These are phyloP conservation scores for Gallinago media DNA, from an alignment of 2,113 vertebrate genomes.

Conservation along the genomic window DNA sequence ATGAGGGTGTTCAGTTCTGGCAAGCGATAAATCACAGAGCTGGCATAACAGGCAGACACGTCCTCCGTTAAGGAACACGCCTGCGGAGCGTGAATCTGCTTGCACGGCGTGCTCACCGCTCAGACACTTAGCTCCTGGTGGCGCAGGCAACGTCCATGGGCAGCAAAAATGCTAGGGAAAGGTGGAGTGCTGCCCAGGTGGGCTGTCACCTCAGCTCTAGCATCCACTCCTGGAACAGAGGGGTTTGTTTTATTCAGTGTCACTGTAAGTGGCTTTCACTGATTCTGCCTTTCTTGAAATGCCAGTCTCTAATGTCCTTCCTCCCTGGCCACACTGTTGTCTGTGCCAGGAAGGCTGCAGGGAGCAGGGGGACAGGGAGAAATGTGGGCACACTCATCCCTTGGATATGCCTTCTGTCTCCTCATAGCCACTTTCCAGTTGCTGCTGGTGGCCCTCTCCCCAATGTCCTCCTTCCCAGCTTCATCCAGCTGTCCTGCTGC, in stretches of 20 bases:
- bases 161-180: not conserved
- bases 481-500: not conserved
- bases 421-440: not conserved
- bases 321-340: not conserved
- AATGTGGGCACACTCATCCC: not conserved
- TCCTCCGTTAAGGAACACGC: not conserved
- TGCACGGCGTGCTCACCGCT: rapidly evolving
- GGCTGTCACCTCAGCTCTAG: not conserved
- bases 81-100: not conserved
- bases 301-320: not conserved
- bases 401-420: not conserved
- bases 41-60: not conserved
- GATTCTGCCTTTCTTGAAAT: not conserved
- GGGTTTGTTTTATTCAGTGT: not conserved
- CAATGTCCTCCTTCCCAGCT: not conserved
- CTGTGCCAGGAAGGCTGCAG: not conserved
- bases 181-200: not conserved
- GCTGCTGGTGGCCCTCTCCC: not conserved
- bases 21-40: not conserved
- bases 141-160: rapidly evolving
- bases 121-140: rapidly evolving
- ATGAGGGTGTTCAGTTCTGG: not conserved
- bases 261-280: not conserved
- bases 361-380: not conserved
- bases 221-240: not conserved